These are phyloP conservation scores for Phaetusa simplex DNA, from an alignment of 2,113 vertebrate species.

Conservation along the genomic window DNA sequence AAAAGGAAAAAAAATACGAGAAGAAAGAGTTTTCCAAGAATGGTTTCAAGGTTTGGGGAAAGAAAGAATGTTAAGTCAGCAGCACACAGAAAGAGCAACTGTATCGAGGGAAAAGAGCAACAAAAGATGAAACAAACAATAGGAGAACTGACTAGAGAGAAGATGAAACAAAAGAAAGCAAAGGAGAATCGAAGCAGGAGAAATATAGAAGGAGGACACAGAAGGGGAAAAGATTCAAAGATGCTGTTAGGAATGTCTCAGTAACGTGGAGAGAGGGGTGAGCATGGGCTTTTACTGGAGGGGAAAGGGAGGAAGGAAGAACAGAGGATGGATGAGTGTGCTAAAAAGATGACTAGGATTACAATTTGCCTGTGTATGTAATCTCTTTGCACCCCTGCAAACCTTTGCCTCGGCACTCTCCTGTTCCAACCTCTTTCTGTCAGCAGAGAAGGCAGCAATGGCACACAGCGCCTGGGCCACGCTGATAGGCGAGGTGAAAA, in stretches of 20 bases:
- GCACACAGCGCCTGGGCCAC: background rate
- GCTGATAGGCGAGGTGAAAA: background rate
- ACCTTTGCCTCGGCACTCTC: background rate
- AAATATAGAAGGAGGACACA: background rate
- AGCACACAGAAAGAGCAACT: background rate
- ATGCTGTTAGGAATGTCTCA: background rate
- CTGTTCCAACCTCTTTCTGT: background rate
- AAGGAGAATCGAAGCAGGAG: background rate
- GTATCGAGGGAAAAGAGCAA: background rate
- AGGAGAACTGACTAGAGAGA: background rate
- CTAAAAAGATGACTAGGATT: background rate
- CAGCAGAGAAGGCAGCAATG: background rate
- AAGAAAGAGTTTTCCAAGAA: background rate
- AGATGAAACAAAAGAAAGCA: slow-evolving; percentile 19
- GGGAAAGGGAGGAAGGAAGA: background rate
- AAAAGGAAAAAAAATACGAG: background rate
- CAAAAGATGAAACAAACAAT: slow-evolving; percentile 22
- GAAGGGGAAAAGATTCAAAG: background rate
- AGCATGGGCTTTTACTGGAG: background rate
- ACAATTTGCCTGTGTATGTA: background rate
- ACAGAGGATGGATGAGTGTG: background rate
- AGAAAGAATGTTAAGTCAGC: background rate
- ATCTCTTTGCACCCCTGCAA: background rate
- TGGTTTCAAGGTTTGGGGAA: background rate
- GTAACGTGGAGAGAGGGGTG: background rate